phyloP scores from a whole-genome alignment of 2,797 vertebrate species.

The Sternarchorhynchus goeldii region DNA sequence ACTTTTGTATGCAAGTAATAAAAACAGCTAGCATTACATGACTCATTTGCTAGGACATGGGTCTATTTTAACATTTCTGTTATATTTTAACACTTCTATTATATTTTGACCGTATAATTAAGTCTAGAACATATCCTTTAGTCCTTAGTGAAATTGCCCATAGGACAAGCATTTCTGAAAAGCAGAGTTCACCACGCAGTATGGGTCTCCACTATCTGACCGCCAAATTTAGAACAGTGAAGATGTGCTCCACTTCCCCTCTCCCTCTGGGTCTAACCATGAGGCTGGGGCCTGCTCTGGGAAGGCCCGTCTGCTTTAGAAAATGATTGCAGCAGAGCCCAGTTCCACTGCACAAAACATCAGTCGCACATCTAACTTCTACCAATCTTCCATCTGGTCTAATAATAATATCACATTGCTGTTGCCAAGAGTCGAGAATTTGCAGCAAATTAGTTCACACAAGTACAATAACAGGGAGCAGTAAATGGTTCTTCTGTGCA shows the following conservation, averaged over 20 bases:
- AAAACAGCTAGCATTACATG: background rate
- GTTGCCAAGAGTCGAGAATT: background rate
- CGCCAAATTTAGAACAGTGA: constrained; percentile 53
- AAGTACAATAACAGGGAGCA: background rate
- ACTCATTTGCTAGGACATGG: background rate
- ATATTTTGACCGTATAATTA: constrained; percentile 14
- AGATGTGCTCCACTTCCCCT: constrained; percentile 51
- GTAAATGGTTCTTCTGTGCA: no score
- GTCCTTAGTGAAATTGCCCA: background rate
- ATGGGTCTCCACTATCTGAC: constrained; percentile 33
- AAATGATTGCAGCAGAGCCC: constrained; percentile 4
- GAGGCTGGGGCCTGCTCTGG: constrained; percentile 20
- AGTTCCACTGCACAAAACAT: background rate
- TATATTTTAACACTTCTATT: constrained; percentile 8
- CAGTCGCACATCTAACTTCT: background rate
- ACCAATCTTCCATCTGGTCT: background rate
- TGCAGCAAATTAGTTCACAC: background rate
- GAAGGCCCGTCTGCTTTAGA: constrained; percentile 15
- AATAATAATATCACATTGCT: constrained; percentile 7
- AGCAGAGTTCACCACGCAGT: constrained; percentile 33
- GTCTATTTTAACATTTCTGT: constrained; percentile 8
- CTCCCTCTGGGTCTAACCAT: constrained; percentile 43
- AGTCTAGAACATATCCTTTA: constrained; percentile 3
- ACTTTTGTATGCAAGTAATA: background rate
- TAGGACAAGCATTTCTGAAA: constrained; percentile 15